Evolutionary conservation across 2,113 vertebrate species (phyloP).

Genomic region (Hippolais icterina): DNA sequence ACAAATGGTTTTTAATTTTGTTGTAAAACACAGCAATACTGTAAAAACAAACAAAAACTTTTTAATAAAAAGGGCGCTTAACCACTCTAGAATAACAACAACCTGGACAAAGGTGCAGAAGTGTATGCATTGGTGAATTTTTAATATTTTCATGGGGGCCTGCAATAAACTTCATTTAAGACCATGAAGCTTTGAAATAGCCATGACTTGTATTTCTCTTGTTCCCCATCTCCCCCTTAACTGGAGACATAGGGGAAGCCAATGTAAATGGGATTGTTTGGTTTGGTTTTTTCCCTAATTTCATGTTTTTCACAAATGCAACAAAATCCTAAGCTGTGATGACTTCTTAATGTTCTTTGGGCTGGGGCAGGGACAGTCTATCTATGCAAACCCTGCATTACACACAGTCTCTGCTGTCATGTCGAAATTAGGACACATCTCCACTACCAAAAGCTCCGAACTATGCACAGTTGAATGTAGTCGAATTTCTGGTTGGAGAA

Average conservation of each 20-base stretch:
- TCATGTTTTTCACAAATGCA: background rate
- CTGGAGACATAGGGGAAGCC: background rate
- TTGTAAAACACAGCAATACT: constrained; percentile 74
- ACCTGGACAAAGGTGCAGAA: background rate
- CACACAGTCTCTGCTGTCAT: background rate
- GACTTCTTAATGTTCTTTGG: background rate
- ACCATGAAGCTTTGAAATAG: constrained; percentile 22
- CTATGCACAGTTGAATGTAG: background rate
- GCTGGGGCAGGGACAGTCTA: background rate
- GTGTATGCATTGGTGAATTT: background rate
- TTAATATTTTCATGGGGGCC: constrained; percentile 4
- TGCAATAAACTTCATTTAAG: constrained; percentile 11
- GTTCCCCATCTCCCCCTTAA: background rate
- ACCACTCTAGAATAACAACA: constrained; percentile 1
- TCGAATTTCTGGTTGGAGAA: background rate
- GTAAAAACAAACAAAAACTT: constrained; percentile 47
- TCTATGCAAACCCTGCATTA: constrained; percentile 30
- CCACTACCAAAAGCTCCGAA: background rate
- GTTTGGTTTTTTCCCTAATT: background rate
- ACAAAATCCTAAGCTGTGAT: background rate
- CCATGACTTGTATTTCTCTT: background rate
- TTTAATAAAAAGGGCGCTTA: constrained; percentile 37
- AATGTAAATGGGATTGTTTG: background rate
- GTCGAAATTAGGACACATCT: background rate
- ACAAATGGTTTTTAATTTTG: constrained; percentile 6